Percentiles rank a stretch among this genome's conserved stretches.
phyloP scores from a whole-genome alignment of 2,888 invertebrate species.

The Catocala sponsa region DNA sequence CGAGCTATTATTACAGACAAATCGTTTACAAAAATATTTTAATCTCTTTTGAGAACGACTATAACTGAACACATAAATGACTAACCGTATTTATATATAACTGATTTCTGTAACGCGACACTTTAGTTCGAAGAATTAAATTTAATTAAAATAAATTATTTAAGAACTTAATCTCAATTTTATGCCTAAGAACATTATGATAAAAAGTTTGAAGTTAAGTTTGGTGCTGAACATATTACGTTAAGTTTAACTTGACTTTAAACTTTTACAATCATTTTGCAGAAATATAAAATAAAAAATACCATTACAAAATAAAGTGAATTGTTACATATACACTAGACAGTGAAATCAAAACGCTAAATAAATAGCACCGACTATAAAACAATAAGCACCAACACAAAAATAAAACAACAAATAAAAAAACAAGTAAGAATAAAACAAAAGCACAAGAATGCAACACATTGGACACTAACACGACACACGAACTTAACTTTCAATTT shows the following conservation, averaged over 20 bases:
- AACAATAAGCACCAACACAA: slow-evolving; percentile 25
- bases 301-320: not conserved
- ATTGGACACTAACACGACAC: slow-evolving; percentile 34
- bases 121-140: not conserved
- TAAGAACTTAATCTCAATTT: too few species aligned
- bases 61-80: not conserved
- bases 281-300: not conserved
- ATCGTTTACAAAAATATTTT: slow-evolving; percentile 20
- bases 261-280: not conserved
- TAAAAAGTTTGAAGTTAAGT: not conserved
- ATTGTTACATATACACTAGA: not conserved
- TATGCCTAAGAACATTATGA: too few species aligned
- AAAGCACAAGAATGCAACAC: slow-evolving; percentile 31
- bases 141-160: too few species aligned
- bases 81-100: slow-evolving; percentile 6
- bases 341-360: not conserved
- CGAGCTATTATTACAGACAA: slow-evolving; percentile 17
- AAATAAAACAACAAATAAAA: slow-evolving; percentile 8
- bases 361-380: not conserved
- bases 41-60: slow-evolving; percentile 14
- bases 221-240: not conserved
- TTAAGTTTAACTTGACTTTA: not conserved
- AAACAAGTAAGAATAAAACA: slow-evolving; percentile 7
- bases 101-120: slow-evolving; percentile 7
- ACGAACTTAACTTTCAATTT: slow-evolving; percentile 40